Conservation (phyloP, 2,888 invertebrate genomes). For the Protophormia terraenovae region DNA sequence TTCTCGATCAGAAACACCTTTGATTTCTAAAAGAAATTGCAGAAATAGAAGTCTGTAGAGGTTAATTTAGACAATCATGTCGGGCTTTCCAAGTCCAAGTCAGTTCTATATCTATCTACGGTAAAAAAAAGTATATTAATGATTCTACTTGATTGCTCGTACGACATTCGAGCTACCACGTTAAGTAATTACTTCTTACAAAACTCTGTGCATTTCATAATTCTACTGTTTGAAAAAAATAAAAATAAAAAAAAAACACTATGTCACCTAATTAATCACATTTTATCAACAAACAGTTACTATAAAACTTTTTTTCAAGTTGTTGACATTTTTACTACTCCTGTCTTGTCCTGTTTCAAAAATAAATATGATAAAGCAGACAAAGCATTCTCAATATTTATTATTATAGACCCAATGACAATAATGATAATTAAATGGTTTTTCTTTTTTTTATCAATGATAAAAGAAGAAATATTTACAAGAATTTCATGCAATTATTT, state of each 20-base stretch:
- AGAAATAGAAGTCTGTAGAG: no score
- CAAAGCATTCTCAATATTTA: background rate
- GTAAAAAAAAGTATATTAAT: no score
- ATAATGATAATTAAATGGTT: no score
- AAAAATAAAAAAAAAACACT: background rate
- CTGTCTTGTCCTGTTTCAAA: background rate
- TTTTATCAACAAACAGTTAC: background rate
- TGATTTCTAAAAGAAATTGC: no score
- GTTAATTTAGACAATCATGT: no score
- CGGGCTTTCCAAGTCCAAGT: no score
- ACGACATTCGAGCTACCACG: no score
- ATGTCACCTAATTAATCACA: background rate
- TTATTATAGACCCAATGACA: no score
- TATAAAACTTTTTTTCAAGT: background rate
- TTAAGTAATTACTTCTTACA: no score
- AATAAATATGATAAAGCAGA: background rate
- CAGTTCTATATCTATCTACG: no score
- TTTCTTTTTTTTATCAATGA: background rate
- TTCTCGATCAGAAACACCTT: no score
- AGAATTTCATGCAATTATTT: background rate
- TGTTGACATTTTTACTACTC: conserved; percentile 21
- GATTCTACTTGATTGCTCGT: no score
- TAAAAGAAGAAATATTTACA: background rate
- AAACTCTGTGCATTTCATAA: background rate
- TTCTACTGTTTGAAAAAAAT: background rate